These are phyloP conservation scores for Leucoma salicis DNA, from an alignment of 2,888 invertebrate genomes.

Conservation along the genomic window DNA sequence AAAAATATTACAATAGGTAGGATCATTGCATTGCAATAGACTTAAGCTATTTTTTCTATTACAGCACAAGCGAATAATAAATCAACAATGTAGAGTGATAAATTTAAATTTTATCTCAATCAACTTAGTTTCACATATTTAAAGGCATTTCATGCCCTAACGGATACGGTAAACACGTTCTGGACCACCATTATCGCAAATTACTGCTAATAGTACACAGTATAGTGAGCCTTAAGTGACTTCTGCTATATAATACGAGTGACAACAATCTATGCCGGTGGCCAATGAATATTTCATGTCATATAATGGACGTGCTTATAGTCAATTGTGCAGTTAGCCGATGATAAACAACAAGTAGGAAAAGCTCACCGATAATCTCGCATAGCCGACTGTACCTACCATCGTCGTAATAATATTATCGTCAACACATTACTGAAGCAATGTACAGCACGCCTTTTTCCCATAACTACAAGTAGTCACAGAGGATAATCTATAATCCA, in stretches of 20 bases:
- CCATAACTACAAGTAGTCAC: too few species aligned
- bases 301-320: slow-evolving; percentile 59
- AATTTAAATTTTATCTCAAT: too few species aligned
- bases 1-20: too few species aligned
- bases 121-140: slow-evolving; percentile 1
- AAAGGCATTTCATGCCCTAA: slow-evolving; percentile 47
- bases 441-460: too few species aligned
- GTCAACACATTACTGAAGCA: neutral
- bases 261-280: slow-evolving; percentile 70
- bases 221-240: slow-evolving; percentile 57
- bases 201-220: slow-evolving; percentile 59
- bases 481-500: too few species aligned
- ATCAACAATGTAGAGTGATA: too few species aligned
- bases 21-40: too few species aligned
- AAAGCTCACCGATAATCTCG: slow-evolving; percentile 31
- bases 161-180: slow-evolving; percentile 31
- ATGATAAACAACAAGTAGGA: slow-evolving; percentile 32
- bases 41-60: too few species aligned
- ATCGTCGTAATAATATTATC: neutral
- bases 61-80: too few species aligned
- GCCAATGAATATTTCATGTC: slow-evolving; percentile 74
- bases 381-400: slow-evolving; percentile 8
- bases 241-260: slow-evolving; percentile 65
- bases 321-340: slow-evolving; percentile 50
- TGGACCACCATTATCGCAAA: slow-evolving; percentile 74